Evolutionary conservation across 2,888 invertebrate species (phyloP), one percentile per base, ranked within the genome.

Genomic region (Steromphala cineraria): DNA sequence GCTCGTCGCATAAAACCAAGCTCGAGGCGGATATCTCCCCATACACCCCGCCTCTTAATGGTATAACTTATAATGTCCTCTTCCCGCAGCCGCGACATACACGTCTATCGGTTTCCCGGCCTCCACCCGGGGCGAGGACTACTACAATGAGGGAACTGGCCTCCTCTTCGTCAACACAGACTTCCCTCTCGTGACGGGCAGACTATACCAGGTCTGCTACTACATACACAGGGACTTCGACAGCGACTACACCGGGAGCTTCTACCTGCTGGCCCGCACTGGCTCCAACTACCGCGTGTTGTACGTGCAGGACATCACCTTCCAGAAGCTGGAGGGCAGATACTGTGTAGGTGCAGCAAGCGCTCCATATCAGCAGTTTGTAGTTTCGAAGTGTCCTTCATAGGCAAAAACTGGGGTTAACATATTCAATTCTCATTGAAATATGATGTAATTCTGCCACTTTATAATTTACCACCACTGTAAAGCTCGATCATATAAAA

Each of bases 161-260:
- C 52, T 71, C 24, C 52, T 79, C n/a, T 79, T 62, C 46, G 40
- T 79, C 53, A 79, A 79, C 71, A 52, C 67, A n/a, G 79, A 67
- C 46, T 79, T 79, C 17, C 79, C 79, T 13, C 71, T 79, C 36
- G 46, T 53, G 46, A 8, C 52, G 1, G 79, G 79, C 7, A 5
- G 46, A 15, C 79, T 79, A 1, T 5, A 31, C 8, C 79, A 79
- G 53, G 28, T 79, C 31, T 53, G 53, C 52, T 79, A 53, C 71
- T 67, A 79, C 53, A 79, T 79, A 19, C 79, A 79, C 67, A 52
- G 46, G 21, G 53, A 67, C 53, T 31, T 71, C 5, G 71, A 52
- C 21, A 31, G 17, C 24, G 31, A 62, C 52, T 62, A 62, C 78
- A 78, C 56, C 17, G 56, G 62, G 13, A 62, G n/a, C 4, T 40